Evolutionary conservation across 35 echinoderm and acorn worm genomes (phyloP).

Genomic region (Eucidaris tribuloides): DNA sequence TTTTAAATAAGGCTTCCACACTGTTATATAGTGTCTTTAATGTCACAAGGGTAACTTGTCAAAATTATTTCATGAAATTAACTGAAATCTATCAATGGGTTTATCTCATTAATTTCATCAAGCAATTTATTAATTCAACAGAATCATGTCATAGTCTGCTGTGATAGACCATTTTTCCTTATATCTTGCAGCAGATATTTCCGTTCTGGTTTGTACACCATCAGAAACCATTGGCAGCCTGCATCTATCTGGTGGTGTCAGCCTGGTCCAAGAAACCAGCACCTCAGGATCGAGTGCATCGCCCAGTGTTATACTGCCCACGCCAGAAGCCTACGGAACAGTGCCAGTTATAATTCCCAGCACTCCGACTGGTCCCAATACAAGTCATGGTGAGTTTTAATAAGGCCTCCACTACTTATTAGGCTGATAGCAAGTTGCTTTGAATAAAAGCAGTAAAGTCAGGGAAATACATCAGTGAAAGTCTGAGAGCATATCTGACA

Average conservation of each 20-base stretch:
- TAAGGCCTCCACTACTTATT: too few species aligned
- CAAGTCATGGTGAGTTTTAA: background rate
- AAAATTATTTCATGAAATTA: too few species aligned
- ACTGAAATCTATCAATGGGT: too few species aligned
- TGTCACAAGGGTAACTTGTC: too few species aligned
- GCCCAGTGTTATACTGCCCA: conserved; percentile 6
- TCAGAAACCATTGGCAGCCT: conserved; percentile 38
- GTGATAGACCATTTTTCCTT: background rate
- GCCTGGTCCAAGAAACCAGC: background rate
- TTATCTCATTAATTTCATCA: too few species aligned
- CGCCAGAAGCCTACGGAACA: conserved; percentile 27
- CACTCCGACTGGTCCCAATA: conserved; percentile 26
- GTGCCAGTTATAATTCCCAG: conserved; percentile 25
- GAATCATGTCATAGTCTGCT: background rate
- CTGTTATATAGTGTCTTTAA: too few species aligned
- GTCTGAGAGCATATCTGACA: too few species aligned
- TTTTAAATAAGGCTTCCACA: too few species aligned
- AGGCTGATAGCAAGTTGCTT: too few species aligned
- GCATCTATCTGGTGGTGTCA: conserved; percentile 18
- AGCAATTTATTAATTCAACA: too few species aligned
- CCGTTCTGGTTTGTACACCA: conserved; percentile 3
- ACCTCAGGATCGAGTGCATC: background rate
- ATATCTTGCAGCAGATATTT: background rate
- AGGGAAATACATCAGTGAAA: too few species aligned
- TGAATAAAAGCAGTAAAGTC: too few species aligned